Evolutionary conservation across 2,113 vertebrate species (phyloP).

Genomic region (Pelecanoides urinatrix): DNA sequence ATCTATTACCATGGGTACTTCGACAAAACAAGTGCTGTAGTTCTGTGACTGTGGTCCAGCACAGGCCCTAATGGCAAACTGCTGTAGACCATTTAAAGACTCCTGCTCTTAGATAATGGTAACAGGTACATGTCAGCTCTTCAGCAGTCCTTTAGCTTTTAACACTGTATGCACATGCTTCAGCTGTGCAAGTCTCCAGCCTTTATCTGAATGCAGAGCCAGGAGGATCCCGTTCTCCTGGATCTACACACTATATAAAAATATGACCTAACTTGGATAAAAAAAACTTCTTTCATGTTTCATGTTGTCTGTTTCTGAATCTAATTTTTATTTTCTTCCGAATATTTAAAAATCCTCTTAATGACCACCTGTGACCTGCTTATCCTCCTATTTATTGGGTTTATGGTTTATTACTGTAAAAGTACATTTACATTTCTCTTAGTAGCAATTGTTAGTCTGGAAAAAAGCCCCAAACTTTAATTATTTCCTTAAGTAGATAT

Average conservation of each 20-base stretch:
- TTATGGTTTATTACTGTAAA: neutral
- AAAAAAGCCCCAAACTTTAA: neutral
- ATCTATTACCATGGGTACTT: neutral
- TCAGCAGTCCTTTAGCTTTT: neutral
- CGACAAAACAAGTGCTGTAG: neutral
- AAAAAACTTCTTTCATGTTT: neutral
- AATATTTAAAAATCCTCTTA: neutral
- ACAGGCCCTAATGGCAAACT: neutral
- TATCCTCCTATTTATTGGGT: neutral
- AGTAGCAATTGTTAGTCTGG: neutral
- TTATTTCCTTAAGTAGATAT: neutral
- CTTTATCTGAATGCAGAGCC: neutral
- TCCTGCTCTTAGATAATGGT: neutral
- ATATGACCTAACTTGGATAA: neutral
- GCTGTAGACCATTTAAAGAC: neutral
- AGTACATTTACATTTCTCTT: neutral
- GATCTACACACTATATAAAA: neutral
- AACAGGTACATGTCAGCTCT: neutral
- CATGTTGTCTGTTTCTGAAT: neutral
- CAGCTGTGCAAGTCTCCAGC: neutral
- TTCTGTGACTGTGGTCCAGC: neutral
- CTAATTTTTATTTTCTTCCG: neutral
- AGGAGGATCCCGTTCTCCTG: neutral
- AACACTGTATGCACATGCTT: neutral
- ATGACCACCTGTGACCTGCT: neutral